Conservation (phyloP, 2,888 invertebrate genomes). For the Luperina nickerlii region DNA sequence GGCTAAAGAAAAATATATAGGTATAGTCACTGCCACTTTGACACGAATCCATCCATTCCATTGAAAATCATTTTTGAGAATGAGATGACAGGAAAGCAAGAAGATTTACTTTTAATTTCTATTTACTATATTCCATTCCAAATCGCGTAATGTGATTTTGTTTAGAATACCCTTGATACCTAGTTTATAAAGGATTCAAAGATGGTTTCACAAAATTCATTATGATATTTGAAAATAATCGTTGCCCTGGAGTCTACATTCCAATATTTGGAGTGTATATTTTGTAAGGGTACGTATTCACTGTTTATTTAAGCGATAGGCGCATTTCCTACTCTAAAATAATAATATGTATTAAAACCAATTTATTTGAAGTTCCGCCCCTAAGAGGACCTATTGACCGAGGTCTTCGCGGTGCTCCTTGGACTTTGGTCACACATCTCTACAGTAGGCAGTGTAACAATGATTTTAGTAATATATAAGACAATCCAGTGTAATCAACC, state of each 20-base stretch:
- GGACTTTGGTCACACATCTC: background rate
- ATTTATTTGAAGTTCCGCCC: background rate
- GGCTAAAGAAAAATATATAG: background rate
- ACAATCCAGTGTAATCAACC: background rate
- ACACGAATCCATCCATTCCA: conserved; percentile 26
- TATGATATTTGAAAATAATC: conserved; percentile 33
- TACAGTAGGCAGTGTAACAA: background rate
- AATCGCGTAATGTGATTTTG: conserved; percentile 57
- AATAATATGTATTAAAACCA: background rate
- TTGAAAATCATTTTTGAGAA: conserved; percentile 48
- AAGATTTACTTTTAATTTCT: conserved; percentile 8
- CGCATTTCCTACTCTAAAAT: background rate
- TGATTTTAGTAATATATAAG: too few relatives aligned
- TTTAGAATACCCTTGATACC: conserved; percentile 13
- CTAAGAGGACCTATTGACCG: too few relatives aligned
- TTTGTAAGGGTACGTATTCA: conserved; percentile 41
- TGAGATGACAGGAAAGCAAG: conserved; percentile 55
- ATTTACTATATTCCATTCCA: conserved; percentile 40
- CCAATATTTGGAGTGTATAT: conserved; percentile 50
- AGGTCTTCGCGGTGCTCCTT: too few relatives aligned
- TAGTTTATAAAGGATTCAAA: conserved; percentile 36
- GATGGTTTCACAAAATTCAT: conserved; percentile 45
- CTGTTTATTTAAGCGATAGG: background rate
- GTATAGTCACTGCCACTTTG: conserved; percentile 14
- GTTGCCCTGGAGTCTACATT: conserved; percentile 30